These are phyloP conservation scores for Linnaemya vulpina DNA, from an alignment of 2,888 invertebrate genomes.

Conservation along the genomic window DNA sequence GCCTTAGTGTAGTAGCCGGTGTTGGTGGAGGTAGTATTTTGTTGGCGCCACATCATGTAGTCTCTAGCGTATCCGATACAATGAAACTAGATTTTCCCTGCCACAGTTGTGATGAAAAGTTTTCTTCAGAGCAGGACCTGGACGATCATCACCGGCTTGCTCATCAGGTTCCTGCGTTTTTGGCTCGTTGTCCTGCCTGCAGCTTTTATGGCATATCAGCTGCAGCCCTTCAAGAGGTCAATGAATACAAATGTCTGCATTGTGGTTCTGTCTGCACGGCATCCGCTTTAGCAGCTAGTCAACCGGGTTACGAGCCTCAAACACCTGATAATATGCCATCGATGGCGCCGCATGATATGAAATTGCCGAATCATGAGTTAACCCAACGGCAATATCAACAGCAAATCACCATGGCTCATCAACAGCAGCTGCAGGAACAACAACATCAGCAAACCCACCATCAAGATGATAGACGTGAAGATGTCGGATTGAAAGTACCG, in stretches of 20 bases:
- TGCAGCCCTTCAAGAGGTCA: constrained; percentile 78
- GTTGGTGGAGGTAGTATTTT: constrained; percentile 75
- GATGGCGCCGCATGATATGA: constrained; percentile 80
- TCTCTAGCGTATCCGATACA: constrained; percentile 74
- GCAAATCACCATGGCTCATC: constrained; percentile 64
- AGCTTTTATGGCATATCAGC: constrained; percentile 81
- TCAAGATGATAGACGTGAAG: constrained; percentile 73
- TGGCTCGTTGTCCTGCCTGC: constrained; percentile 81
- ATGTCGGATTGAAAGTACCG: constrained; percentile 79
- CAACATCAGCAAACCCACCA: constrained; percentile 75
- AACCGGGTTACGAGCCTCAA: constrained; percentile 73
- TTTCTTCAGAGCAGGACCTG: constrained; percentile 78
- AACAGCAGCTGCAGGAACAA: constrained; percentile 75
- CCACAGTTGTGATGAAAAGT: constrained; percentile 81
- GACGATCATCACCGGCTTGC: constrained; percentile 81
- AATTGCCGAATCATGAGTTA: constrained; percentile 71
- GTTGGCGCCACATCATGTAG: constrained; percentile 74
- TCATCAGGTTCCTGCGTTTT: constrained; percentile 80
- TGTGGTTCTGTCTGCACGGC: constrained; percentile 80
- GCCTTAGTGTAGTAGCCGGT: constrained; percentile 74
- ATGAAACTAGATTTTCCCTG: constrained; percentile 80
- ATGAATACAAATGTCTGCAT: constrained; percentile 81
- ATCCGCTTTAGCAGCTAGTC: constrained; percentile 76
- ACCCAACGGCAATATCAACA: constrained; percentile 68
- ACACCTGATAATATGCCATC: constrained; percentile 79